Base-by-base conservation (phyloP, 2,888 invertebrate genomes). In the Eurois occulta region DNA sequence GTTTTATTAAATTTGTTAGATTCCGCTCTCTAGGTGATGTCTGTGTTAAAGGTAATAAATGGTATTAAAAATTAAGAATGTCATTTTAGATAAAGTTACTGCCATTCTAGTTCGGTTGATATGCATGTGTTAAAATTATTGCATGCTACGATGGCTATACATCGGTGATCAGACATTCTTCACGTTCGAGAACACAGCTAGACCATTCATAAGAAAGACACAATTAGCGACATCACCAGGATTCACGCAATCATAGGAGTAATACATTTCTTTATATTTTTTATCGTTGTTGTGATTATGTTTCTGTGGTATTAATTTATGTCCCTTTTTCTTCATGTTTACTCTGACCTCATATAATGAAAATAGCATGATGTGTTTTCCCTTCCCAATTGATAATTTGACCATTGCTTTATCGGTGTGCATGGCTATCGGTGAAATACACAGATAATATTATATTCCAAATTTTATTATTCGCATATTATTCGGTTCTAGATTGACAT, bases 341-440 rank as follows among this genome's bases (percentile, higher is more conserved):
- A 89, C 72, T 89, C 90, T 91, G 95, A 95, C 95, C 95, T 95
- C 95, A 95, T 95, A 96, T 95, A 95, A 95, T 95, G 93, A 89
- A 84, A 60, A 86, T 43, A 91, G 96, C 96, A 96, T 96, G 96
- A 89, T 80, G 77, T 88, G 69, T 89, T 92, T 89, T 88, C 90
- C 93, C 91, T 91, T 88, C 90, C 86, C 86, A 87, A 88, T 87
- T 87, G 77, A 82, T 92, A 88, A 88, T 88, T 90, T 91, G 84
- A 92, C 90, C 88, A 90, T 93, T 87, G 95, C 94, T 95, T 95
- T 86, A 90, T 94, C 94, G 93, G 92, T 95, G 92, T 96, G 96
- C 96, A 96, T 96, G 96, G 95, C 95, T 95, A 91, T 94, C 92
- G 91, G 90, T 95, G 90, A 90, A 76, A 90, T 85, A 92, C 91